Conservation (phyloP, 2,113 vertebrate genomes). For the Eulemur macaco region DNA sequence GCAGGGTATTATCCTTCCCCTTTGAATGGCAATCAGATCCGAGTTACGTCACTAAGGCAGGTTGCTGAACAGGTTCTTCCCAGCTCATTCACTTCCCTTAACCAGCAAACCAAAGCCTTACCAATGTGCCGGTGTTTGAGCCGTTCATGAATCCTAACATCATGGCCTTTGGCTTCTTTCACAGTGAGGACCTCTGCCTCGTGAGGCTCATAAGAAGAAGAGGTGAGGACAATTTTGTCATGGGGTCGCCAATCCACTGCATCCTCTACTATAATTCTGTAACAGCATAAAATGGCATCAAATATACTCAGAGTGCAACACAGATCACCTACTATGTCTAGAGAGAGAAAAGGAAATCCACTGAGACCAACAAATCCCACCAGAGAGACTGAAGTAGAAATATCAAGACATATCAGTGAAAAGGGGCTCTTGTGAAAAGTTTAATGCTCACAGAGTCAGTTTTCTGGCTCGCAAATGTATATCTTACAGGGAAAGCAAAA, state of each 20-base stretch:
- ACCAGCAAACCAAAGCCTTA: slow-evolving; percentile 61
- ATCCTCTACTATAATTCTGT: slow-evolving; percentile 83
- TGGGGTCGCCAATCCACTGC: slow-evolving; percentile 80
- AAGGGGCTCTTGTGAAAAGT: background rate
- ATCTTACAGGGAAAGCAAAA: background rate
- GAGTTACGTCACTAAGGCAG: no score
- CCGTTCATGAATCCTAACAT: slow-evolving; percentile 71
- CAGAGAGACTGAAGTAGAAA: background rate
- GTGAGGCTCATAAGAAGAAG: slow-evolving; percentile 86
- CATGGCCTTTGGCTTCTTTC: slow-evolving; percentile 78
- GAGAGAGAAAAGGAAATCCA: background rate
- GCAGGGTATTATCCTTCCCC: background rate
- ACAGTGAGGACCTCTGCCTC: slow-evolving; percentile 83
- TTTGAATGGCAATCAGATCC: background rate
- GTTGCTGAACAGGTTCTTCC: background rate
- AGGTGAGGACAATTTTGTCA: slow-evolving; percentile 80
- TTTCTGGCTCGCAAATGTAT: background rate
- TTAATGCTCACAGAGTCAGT: background rate
- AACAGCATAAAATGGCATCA: background rate
- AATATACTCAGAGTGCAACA: background rate
- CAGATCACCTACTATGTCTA: background rate
- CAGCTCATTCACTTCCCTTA: background rate
- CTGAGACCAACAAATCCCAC: background rate
- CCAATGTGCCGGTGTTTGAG: slow-evolving; percentile 83
- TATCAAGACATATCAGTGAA: background rate